These are phyloP conservation scores for Nasonia oneida DNA, from an alignment of 2,888 invertebrate genomes.

Conservation along the genomic window DNA sequence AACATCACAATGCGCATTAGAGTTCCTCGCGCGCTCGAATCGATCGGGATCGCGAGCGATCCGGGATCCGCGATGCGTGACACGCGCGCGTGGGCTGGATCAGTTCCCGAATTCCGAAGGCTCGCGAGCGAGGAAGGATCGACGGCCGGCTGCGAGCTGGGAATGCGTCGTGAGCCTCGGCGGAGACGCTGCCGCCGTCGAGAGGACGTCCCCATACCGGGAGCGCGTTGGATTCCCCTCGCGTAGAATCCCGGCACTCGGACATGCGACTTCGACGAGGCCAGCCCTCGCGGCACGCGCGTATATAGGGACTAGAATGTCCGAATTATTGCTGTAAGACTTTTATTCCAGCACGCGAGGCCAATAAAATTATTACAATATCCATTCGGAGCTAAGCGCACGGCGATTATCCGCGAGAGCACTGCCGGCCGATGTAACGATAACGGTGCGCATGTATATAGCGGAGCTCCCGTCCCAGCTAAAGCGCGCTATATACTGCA, in stretches of 20 bases:
- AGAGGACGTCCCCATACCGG: background rate
- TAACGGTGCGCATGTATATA: background rate
- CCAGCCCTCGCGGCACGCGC: background rate
- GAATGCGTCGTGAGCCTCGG: background rate
- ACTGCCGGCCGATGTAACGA: background rate
- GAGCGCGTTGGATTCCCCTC: background rate
- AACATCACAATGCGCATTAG: background rate
- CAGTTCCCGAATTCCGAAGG: background rate
- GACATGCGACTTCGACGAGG: background rate
- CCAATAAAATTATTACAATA: conserved; percentile 1
- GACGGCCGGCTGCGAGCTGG: background rate
- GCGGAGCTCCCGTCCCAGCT: background rate
- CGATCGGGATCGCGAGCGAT: background rate
- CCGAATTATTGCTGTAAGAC: no score
- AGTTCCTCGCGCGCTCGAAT: background rate
- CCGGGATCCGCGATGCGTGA: background rate
- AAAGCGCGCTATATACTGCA: background rate
- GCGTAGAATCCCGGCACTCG: conserved; percentile 7
- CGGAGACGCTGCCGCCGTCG: background rate
- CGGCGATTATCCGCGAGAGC: background rate
- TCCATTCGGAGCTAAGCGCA: background rate
- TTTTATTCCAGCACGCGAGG: no score
- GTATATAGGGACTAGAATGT: background rate
- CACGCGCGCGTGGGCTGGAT: background rate
- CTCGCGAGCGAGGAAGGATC: background rate